Conservation (phyloP, 2,113 vertebrate species). For the Crotalus horridus region DNA sequence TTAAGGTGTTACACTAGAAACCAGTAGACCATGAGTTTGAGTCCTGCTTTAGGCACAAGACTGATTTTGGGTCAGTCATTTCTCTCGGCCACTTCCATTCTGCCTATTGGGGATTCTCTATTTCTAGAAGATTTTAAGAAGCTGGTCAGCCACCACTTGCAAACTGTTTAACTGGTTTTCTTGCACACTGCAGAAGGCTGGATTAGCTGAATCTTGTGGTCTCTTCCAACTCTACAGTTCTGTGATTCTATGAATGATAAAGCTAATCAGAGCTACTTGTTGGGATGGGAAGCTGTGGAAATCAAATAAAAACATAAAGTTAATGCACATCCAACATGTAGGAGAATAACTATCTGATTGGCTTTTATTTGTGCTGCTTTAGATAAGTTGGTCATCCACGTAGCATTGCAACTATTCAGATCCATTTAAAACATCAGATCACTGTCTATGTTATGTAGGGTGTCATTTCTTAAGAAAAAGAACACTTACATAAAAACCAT, state of each 20-base stretch:
- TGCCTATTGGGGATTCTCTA: background rate
- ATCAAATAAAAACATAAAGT: background rate
- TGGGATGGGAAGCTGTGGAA: background rate
- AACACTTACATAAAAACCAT: background rate
- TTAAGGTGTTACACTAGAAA: background rate
- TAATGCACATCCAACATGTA: background rate
- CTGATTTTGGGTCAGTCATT: background rate
- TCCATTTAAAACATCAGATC: background rate
- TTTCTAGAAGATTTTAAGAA: background rate
- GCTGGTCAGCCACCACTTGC: background rate
- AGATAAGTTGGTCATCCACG: background rate
- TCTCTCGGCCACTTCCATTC: background rate
- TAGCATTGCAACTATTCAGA: background rate
- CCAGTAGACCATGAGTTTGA: background rate
- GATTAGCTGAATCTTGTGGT: background rate
- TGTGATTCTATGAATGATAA: background rate
- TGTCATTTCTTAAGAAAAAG: background rate
- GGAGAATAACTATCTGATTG: background rate
- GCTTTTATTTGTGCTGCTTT: background rate
- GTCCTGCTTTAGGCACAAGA: background rate
- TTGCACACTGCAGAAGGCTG: background rate
- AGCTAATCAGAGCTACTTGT: background rate
- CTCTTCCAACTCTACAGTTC: background rate
- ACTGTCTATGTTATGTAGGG: background rate
- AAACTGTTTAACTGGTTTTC: background rate